Conservation (phyloP, 2,888 invertebrate genomes). For the Apodemia mormo region DNA sequence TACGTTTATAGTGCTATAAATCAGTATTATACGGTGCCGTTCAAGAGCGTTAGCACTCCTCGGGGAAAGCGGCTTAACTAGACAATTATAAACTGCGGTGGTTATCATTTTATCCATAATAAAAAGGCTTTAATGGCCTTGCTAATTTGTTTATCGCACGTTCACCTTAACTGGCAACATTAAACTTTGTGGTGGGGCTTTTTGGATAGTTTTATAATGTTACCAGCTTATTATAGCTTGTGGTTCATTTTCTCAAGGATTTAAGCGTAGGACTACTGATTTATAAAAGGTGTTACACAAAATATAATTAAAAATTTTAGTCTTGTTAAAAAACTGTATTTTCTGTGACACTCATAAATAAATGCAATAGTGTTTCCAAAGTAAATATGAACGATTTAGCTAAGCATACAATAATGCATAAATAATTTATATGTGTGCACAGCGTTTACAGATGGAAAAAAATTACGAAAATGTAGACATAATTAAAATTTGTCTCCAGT, state of each 20-base stretch:
- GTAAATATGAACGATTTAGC: too few species aligned
- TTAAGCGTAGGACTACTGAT: background rate
- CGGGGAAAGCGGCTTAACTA: conserved; percentile 19
- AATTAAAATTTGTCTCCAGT: too few species aligned
- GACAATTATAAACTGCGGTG: conserved; percentile 25
- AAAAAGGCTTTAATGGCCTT: conserved; percentile 29
- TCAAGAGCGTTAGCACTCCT: conserved; percentile 10
- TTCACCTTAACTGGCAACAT: conserved; percentile 16
- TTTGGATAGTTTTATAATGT: background rate
- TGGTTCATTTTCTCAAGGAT: background rate
- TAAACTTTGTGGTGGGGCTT: background rate
- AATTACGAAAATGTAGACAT: too few species aligned
- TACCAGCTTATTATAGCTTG: background rate
- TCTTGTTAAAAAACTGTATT: too few species aligned
- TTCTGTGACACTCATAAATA: too few species aligned
- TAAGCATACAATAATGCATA: too few species aligned
- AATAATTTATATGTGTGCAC: too few species aligned
- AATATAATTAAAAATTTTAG: background rate
- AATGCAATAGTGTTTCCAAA: too few species aligned
- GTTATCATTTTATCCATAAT: conserved; percentile 18
- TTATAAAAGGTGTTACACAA: background rate
- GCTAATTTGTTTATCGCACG: conserved; percentile 40
- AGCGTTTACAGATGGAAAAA: too few species aligned
- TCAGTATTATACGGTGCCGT: conserved; percentile 7
- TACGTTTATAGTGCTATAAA: conserved; percentile 8